A percentile compares a stretch with the other conserved stretches of the same genome.
phyloP scores from a whole-genome alignment of 2,113 vertebrate genomes.

The Nycticryphes semicollaris region DNA sequence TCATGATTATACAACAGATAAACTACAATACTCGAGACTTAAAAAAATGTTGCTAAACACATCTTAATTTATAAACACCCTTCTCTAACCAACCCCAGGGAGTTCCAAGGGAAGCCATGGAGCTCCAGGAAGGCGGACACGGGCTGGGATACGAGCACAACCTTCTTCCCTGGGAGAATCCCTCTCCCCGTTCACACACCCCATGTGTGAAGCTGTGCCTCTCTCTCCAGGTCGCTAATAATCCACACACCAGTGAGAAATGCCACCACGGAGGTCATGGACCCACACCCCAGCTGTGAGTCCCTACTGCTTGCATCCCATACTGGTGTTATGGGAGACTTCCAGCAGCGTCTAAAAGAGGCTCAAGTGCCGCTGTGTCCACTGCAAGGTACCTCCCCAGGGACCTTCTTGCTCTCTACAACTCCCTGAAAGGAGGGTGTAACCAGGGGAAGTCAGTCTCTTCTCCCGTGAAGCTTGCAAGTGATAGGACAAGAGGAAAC shows the following conservation, averaged over 20 bases:
- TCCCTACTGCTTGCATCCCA: not conserved
- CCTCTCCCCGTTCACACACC: not conserved
- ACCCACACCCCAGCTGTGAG: accelerated
- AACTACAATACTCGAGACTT: not conserved
- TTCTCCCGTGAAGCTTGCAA: not conserved
- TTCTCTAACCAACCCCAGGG: not conserved
- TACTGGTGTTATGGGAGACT: not conserved
- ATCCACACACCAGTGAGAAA: accelerated
- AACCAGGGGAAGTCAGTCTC: not conserved
- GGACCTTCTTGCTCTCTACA: not conserved
- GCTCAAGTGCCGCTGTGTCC: not conserved
- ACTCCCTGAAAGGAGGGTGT: not conserved
- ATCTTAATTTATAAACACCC: not conserved
- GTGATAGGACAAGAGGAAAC: not conserved
- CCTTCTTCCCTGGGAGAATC: not conserved
- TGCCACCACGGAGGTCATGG: accelerated
- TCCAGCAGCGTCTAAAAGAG: not conserved
- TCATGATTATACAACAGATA: not conserved
- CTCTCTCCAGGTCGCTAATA: not conserved
- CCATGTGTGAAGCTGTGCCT: not conserved
- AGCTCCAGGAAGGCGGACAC: accelerated
- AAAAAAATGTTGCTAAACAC: not conserved
- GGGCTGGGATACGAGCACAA: not conserved
- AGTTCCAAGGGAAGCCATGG: not conserved
- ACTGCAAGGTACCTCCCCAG: not conserved